phyloP scores from a whole-genome alignment of 2,888 invertebrate species.

The Lycaena phlaeas region DNA sequence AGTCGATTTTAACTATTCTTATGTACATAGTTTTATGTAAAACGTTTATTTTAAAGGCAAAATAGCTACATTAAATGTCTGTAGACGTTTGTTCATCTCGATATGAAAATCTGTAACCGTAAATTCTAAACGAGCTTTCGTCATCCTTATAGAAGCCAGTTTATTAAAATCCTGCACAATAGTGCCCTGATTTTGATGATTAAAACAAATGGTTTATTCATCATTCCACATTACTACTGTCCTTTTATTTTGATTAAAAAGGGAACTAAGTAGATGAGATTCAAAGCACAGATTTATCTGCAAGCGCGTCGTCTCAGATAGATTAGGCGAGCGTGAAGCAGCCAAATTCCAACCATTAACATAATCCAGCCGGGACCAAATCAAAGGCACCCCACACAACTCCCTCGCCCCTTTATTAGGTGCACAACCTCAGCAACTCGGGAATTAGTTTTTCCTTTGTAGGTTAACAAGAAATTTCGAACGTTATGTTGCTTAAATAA shows the following conservation, averaged over 20 bases:
- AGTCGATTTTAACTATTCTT: too few species aligned
- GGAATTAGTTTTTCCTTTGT: slow-evolving; percentile 15
- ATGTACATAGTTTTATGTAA: too few species aligned
- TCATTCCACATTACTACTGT: too few species aligned
- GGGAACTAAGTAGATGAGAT: neutral
- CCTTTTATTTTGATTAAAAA: slow-evolving; percentile 5
- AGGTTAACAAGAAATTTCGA: neutral
- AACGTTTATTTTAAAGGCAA: too few species aligned
- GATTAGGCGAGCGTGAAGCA: slow-evolving; percentile 23
- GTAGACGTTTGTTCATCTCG: too few species aligned
- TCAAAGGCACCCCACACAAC: slow-evolving; percentile 18
- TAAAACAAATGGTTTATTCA: too few species aligned
- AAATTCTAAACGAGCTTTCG: too few species aligned
- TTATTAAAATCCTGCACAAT: too few species aligned
- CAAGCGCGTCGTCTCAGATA: slow-evolving; percentile 20
- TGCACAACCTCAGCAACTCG: slow-evolving; percentile 16
- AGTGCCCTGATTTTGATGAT: too few species aligned
- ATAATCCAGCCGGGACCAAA: slow-evolving; percentile 22
- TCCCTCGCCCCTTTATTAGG: slow-evolving; percentile 15
- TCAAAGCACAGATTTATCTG: slow-evolving; percentile 12
- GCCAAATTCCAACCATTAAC: slow-evolving; percentile 24
- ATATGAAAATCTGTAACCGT: too few species aligned
- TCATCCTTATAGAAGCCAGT: too few species aligned
- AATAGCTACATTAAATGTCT: too few species aligned
- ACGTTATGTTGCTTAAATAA: slow-evolving; percentile 1